phyloP scores from a whole-genome alignment of 1,140 invertebrate genomes.

The Hyphantria cunea region DNA sequence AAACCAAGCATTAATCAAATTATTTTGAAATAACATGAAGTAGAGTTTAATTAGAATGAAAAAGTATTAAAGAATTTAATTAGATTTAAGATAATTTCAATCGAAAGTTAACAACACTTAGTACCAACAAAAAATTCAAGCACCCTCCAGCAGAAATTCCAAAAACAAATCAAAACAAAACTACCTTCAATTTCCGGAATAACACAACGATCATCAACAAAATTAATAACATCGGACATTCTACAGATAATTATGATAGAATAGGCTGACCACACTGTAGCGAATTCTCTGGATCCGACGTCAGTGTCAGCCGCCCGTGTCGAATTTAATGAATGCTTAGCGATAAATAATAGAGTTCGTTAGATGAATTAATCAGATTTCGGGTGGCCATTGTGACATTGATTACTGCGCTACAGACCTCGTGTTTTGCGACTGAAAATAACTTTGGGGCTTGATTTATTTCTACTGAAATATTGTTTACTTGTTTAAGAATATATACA shows the following conservation, averaged over 20 bases:
- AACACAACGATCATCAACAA: conserved; percentile 7
- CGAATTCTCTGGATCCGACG: conserved; percentile 5
- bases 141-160: too few relatives aligned
- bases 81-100: too few relatives aligned
- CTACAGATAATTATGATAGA: conserved; percentile 11
- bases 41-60: too few relatives aligned
- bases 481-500: neutral
- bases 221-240: conserved; percentile 19
- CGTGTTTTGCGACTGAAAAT: conserved; percentile 20
- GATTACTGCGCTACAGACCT: conserved; percentile 30
- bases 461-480: conserved; percentile 4
- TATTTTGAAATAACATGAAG: too few relatives aligned
- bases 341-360: conserved; percentile 59
- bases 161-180: conserved; percentile 1
- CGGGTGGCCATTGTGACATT: conserved; percentile 35
- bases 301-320: conserved; percentile 32
- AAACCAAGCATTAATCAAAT: too few relatives aligned
- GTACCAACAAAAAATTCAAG: too few relatives aligned
- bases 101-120: too few relatives aligned
- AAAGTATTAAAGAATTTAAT: too few relatives aligned
- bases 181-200: neutral
- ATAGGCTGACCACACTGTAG: conserved; percentile 9
- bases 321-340: conserved; percentile 56
- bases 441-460: conserved; percentile 17
- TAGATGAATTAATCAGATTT: conserved; percentile 56